A percentile compares a stretch with the other conserved stretches of the same genome.
Evolutionary conservation across 2,888 invertebrate genomes (phyloP).

Genomic region (Diaphora mendica): DNA sequence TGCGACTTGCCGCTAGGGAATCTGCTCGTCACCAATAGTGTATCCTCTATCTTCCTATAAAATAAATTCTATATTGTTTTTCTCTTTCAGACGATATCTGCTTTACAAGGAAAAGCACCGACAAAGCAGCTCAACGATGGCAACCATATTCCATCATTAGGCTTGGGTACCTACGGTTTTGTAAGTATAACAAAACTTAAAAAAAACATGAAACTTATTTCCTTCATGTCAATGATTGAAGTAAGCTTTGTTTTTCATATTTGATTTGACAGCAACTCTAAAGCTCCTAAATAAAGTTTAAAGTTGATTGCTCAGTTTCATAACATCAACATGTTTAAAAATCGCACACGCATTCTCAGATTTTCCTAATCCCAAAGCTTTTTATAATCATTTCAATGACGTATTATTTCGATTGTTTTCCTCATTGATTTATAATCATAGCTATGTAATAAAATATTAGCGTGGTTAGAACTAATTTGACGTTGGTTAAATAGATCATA

Average conservation of each 20-base stretch:
- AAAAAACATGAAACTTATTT: background rate
- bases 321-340: background rate
- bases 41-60: background rate
- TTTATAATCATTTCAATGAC: too few species aligned
- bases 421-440: too few species aligned
- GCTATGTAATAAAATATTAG: too few species aligned
- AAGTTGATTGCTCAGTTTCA: background rate
- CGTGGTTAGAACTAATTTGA: too few species aligned
- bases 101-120: constrained; percentile 53
- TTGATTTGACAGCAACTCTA: background rate
- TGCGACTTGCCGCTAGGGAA: too few species aligned
- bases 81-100: constrained; percentile 54
- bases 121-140: constrained; percentile 71
- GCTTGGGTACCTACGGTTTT: constrained; percentile 67
- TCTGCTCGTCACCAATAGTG: too few species aligned
- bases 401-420: too few species aligned
- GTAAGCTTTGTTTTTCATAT: background rate
- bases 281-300: background rate
- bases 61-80: background rate
- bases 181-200: constrained; percentile 33
- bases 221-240: background rate
- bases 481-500: too few species aligned
- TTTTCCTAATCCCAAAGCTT: background rate
- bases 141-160: constrained; percentile 70
- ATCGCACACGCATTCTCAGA: background rate